A percentile compares a stretch with the other conserved stretches of the same genome.
phyloP scores from a whole-genome alignment of 2,888 invertebrate species.

The Selenia dentaria region DNA sequence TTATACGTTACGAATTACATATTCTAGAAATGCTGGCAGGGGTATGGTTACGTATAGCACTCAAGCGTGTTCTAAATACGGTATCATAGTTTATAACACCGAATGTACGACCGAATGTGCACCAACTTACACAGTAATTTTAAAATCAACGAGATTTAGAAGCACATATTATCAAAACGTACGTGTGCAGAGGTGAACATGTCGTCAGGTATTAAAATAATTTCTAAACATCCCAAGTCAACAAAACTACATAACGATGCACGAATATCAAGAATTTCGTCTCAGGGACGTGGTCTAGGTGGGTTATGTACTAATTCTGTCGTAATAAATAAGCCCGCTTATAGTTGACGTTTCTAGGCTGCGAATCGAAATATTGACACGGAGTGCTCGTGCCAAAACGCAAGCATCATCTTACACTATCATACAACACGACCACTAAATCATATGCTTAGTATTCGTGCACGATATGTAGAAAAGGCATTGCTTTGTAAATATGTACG shows the following conservation, averaged over 20 bases:
- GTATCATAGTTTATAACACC: no score
- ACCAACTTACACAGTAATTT: background rate
- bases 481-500: no score
- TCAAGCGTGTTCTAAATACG: no score
- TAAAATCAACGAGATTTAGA: constrained; percentile 1
- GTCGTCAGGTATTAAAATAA: constrained; percentile 27
- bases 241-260: constrained; percentile 42
- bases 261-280: constrained; percentile 49
- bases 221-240: constrained; percentile 35
- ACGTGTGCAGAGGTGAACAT: constrained; percentile 26
- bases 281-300: constrained; percentile 62
- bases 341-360: constrained; percentile 77
- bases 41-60: no score
- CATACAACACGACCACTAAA: constrained; percentile 21
- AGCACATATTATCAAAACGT: constrained; percentile 4
- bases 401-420: constrained; percentile 41
- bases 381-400: constrained; percentile 70
- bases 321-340: constrained; percentile 71
- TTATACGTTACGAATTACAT: no score
- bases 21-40: no score
- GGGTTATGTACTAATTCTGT: constrained; percentile 65
- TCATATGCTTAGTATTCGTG: background rate
- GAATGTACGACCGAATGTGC: background rate
- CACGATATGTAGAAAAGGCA: background rate
- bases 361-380: constrained; percentile 78